A percentile compares a stretch with the other conserved stretches of the same genome.
Conservation (phyloP, 2,113 vertebrate genomes). For the Ictidomys tridecemlineatus region DNA sequence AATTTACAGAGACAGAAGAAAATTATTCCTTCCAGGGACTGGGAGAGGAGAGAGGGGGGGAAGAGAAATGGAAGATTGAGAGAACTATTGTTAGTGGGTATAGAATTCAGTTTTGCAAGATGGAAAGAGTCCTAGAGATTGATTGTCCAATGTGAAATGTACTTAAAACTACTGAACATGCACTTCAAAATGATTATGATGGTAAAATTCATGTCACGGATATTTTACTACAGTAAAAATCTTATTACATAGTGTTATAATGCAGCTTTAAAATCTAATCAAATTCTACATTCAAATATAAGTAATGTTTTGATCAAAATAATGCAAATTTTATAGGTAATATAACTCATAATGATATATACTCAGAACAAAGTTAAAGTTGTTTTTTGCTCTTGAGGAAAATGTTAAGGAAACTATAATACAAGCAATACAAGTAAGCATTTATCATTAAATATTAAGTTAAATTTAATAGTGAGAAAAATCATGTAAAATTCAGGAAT, state of each 20-base stretch:
- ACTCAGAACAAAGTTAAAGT: background rate
- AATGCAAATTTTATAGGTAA: background rate
- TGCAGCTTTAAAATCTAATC: background rate
- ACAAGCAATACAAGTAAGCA: background rate
- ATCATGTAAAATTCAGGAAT: background rate
- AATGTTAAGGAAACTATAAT: background rate
- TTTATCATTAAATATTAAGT: background rate
- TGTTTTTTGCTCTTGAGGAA: background rate
- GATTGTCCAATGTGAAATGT: background rate
- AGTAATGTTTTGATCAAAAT: background rate
- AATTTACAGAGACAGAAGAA: background rate
- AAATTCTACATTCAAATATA: background rate
- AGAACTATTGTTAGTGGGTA: background rate
- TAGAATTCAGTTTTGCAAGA: background rate
- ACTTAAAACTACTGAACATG: background rate
- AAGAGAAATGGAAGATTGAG: background rate
- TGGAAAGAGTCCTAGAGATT: background rate
- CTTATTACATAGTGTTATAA: background rate
- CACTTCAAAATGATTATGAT: background rate
- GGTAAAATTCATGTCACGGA: background rate
- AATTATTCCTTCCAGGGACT: background rate
- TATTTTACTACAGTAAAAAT: background rate
- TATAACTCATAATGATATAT: background rate
- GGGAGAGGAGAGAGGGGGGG: accelerated
- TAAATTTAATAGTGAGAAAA: slow-evolving; percentile 31